Percentiles rank a stretch among this genome's conserved stretches.
Evolutionary conservation across 2,888 invertebrate species (phyloP).

Genomic region (Catocala fraxini): DNA sequence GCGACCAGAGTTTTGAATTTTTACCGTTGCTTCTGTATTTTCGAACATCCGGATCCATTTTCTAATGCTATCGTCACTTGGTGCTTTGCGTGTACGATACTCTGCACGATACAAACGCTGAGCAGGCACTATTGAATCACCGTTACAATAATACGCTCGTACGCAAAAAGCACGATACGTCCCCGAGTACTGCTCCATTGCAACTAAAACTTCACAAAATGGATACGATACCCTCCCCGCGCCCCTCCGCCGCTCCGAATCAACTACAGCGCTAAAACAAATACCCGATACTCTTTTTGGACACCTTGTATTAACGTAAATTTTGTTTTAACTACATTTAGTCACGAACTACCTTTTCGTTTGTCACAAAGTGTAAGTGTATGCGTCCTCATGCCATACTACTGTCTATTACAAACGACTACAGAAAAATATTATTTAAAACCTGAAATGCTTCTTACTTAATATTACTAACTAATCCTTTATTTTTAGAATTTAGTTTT

Average conservation of each 20-base stretch:
- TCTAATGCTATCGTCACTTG: conserved; percentile 20
- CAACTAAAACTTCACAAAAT: neutral
- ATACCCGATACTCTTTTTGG: conserved; percentile 1
- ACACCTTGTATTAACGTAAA: neutral
- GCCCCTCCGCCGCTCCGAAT: neutral
- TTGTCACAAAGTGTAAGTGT: no score
- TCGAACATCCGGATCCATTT: no score
- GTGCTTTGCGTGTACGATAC: conserved; percentile 36
- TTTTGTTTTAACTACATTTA: no score
- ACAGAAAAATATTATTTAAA: no score
- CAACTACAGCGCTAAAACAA: neutral
- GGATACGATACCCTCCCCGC: no score
- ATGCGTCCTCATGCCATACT: no score
- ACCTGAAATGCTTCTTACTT: no score
- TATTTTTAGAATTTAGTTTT: no score
- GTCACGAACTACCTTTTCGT: no score
- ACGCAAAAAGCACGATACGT: conserved; percentile 35
- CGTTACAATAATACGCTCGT: conserved; percentile 28
- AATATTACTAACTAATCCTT: no score
- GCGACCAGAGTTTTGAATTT: conserved; percentile 31
- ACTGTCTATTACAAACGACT: no score
- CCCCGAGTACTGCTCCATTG: neutral
- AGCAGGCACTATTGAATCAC: conserved; percentile 34
- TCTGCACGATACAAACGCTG: conserved; percentile 34
- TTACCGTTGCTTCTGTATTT: conserved; percentile 34